Percentiles rank a stretch among this genome's conserved stretches.
Evolutionary conservation across 2,113 vertebrate species (phyloP).

Genomic region (Coptodon bakossiorum): DNA sequence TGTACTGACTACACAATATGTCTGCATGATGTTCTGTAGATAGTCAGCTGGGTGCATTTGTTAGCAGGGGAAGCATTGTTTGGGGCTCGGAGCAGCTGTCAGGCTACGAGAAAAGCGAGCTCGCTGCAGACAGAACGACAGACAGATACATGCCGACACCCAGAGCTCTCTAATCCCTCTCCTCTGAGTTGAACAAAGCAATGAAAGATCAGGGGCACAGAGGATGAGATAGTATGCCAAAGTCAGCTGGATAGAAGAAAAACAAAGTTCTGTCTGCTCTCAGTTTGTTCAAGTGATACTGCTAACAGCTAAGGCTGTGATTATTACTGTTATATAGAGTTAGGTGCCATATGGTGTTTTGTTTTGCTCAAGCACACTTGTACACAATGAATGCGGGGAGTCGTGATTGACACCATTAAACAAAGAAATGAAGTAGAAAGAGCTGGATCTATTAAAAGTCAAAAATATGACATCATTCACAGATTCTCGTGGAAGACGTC

Average conservation of each 20-base stretch:
- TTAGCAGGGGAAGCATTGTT: conserved; percentile 28
- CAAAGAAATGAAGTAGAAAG: conserved; percentile 23
- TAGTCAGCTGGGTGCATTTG: conserved; percentile 49
- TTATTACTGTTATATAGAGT: background rate
- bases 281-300: background rate
- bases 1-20: conserved; percentile 34
- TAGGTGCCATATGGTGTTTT: conserved; percentile 40
- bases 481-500: background rate
- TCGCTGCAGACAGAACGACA: conserved; percentile 10
- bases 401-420: conserved; percentile 28
- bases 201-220: conserved; percentile 12
- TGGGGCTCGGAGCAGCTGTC: conserved; percentile 56
- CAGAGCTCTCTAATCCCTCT: conserved; percentile 38
- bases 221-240: conserved; percentile 14
- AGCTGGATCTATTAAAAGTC: conserved; percentile 13
- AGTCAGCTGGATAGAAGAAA: conserved; percentile 1
- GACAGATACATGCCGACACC: conserved; percentile 32
- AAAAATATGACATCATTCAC: background rate
- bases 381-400: background rate
- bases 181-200: conserved; percentile 31
- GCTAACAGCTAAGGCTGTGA: background rate
- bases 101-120: conserved; percentile 9
- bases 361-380: conserved; percentile 21
- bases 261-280: conserved; percentile 11
- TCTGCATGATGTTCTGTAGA: conserved; percentile 29